These are phyloP conservation scores for Dipus sagitta DNA, from an alignment of 2,797 vertebrate species.

Conservation along the genomic window DNA sequence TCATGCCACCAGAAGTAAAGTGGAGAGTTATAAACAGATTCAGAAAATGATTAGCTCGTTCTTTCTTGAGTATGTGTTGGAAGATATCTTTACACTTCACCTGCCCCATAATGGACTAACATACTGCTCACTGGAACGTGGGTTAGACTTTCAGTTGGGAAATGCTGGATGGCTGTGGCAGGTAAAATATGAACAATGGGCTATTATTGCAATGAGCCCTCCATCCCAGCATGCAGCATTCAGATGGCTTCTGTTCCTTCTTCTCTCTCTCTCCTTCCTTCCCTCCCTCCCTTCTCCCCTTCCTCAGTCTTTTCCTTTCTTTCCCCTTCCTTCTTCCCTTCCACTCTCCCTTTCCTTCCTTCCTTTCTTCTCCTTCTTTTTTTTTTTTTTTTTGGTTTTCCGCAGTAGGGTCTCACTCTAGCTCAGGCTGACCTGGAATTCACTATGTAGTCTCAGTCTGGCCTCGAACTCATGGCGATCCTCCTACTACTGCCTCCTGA, in stretches of 20 bases:
- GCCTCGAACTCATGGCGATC: too few species aligned
- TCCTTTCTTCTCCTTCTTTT: too few species aligned
- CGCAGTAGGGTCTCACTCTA: too few species aligned
- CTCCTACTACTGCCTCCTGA: too few species aligned
- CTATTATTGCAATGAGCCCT: not conserved
- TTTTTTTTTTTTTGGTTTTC: too few species aligned
- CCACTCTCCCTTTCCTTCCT: too few species aligned
- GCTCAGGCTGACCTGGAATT: too few species aligned
- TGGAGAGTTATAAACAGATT: not conserved
- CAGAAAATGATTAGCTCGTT: not conserved
- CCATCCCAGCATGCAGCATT: not conserved
- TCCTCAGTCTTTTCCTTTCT: too few species aligned
- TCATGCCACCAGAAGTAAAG: slow-evolving; percentile 1
- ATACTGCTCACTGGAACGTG: not conserved
- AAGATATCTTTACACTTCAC: not conserved
- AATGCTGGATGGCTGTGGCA: not conserved
- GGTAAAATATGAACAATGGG: not conserved
- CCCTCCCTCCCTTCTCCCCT: too few species aligned
- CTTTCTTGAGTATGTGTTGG: slow-evolving; percentile 9
- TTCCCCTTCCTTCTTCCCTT: too few species aligned
- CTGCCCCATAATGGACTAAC: not conserved
- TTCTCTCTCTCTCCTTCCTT: too few species aligned
- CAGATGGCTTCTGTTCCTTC: not conserved
- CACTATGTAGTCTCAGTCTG: too few species aligned
- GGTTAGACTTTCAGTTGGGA: slow-evolving; percentile 15